Base-by-base conservation (phyloP, 2,888 invertebrate genomes). In the Heliconius ethilla region DNA sequence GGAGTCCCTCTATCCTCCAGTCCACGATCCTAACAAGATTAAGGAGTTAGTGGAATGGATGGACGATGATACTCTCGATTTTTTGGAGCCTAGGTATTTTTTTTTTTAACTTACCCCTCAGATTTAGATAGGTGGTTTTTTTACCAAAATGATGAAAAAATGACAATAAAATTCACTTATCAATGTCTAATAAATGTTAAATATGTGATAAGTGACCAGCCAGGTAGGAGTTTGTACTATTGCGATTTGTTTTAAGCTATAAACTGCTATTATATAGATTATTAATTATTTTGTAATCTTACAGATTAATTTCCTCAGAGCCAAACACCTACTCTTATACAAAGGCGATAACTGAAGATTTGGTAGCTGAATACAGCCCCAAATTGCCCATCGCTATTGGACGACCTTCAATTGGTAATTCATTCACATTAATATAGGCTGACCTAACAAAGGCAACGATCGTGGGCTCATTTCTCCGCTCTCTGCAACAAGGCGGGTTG, bases 301-400 rank as follows among this genome's bases (percentile, higher is more conserved):
- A 2, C 89, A 96, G 96, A 83, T 85, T 98, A 18, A 92, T 97
- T 45, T 95, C 95, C 63, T 95, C 96, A 22, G 96, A 97, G 77
- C 99, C 99, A 0, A 99, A 99, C 89, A 99, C 99, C 0, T 99
- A 99, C 91, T 98, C 99, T 0, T 98, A 97, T 89, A 98, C 98
- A 15, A 99, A 99, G 91, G 97, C 98, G 3, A 95, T 99, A 79
- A 97, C 98, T 0, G 99, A 99, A 91, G 96, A 97, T 83, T 87
- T 98, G 81, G 96, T 99, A 2, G 94, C 95, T 0, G 96, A 97
- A 83, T 97, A 97, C 85, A 95, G 95, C 0, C 88, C 92, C 13
- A 95, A 95, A 84, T 93, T 98, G 75, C 99, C 99, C 0, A 93
- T 97, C 15, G 97, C 97, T 40, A 96, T 99, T 79, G 97, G 97